Evolutionary conservation across 2,888 invertebrate species (phyloP), one percentile per base, ranked within the genome.

Genomic region (Caenorhabditis becei): DNA sequence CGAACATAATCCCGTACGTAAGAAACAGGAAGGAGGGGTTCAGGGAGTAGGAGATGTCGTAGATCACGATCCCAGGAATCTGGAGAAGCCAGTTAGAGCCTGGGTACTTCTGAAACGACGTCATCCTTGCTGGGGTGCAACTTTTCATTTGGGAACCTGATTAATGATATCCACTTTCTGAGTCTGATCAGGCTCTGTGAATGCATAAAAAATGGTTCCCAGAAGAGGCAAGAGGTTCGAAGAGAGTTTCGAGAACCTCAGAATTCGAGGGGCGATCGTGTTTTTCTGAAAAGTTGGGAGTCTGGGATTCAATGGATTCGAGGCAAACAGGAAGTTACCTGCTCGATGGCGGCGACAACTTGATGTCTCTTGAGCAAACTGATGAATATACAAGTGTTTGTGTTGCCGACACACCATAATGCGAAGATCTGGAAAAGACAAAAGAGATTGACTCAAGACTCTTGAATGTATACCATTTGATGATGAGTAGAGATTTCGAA

Each of bases 311-410:
- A 23, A 1, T 41, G 37, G n/a, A 11, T 61, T 11, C 23, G 11
- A n/a, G n/a, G 0, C 2, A 35, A n/a, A 37, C 10, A 59, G 20
- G 1, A 18, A 35, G 16, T 18, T 14, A 71, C 70, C 61, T 61
- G 70, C 44, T 71, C 70, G 26, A 71, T 61, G 11, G 53, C 51
- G 0, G 70, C 70, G 11, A 71, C 70, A 10, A 77, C 72, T 49
- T 72, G 72, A 56, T 72, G 72, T 63, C 56, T 47, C 24, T 63
- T 72, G 8, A 74, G 65, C 3, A 74, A 28, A 41, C 65, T 72
- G 4, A 63, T 63, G 35, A 72, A 72, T n/a, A 72, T 63, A 18
- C 72, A 72, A 24, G 72, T 72, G 23, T 72, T 72, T 16, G 72
- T 72, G 23, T 72, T 72, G 0, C 72, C 72, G 23, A 72, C 49